Base-by-base conservation (phyloP, 2,888 invertebrate genomes). In the Conistra vaccinii region DNA sequence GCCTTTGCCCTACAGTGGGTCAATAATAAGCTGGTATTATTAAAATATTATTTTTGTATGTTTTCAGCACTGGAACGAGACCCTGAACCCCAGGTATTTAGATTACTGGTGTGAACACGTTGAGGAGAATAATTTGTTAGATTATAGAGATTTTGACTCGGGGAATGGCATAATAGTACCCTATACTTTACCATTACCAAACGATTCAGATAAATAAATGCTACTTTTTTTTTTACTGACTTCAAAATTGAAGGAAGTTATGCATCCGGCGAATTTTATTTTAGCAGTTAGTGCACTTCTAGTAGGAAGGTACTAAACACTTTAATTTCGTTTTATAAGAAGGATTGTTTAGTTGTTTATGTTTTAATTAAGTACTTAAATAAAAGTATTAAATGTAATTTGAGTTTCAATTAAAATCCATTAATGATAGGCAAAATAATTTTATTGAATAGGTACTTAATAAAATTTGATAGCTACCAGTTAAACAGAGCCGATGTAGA, bases 1-100 rank as follows among this genome's bases (percentile, higher is more conserved):
- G 20, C 23, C 7, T 48, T 48, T 23, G 48, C 48, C 20, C 23
- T 23, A 9, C 7, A 48, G 48, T 20, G 48, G 48, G 23, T 9
- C 23, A 48, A 2, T 48, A 48, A 48, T 48, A 48, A 2, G 9
- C 23, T 48, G 23, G 48, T 48, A 48, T 23, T 48, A 23, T 48
- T 7, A 48, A 4, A 45, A 45, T 48, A 48, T 17, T 20, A 20
- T 48, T 48, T 48, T 23, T 53, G 26, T 67, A 12, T 77, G 72
- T 17, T 92, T 92, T 42, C 88, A 97, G 97, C 96, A 95, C 70
- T 97, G 97, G 97, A 94, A 92, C 62, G 95, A 96, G 23, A 93
- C 91, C 6, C 85, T 97, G 65, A 93, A 93, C 63, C 90, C 93
- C 1, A 90, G 94, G 71, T 91, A 93, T 45, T 83, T 91, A 69